Evolutionary conservation across 2,888 invertebrate genomes (phyloP).

Genomic region (Cyaniris semiargus): DNA sequence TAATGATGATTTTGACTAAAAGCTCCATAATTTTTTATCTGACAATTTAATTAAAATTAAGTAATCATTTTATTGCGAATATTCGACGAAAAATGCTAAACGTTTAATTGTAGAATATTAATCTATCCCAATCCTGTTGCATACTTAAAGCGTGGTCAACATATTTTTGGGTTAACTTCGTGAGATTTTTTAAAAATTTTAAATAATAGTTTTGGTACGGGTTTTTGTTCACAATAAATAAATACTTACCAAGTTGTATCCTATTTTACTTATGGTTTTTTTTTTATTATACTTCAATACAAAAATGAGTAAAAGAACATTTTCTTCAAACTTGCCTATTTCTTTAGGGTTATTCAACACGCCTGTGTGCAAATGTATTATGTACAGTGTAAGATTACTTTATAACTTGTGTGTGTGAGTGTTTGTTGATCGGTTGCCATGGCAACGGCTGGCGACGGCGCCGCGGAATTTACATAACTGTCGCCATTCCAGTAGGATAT

Average conservation of each 20-base stretch:
- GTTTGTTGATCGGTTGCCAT: slow-evolving; percentile 22
- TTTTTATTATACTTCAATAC: too few relatives aligned
- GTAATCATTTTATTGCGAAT: too few relatives aligned
- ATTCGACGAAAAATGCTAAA: too few relatives aligned
- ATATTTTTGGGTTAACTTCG: not conserved
- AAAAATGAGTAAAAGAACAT: too few relatives aligned
- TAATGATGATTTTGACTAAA: too few relatives aligned
- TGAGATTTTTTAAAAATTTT: not conserved
- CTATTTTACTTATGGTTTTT: too few relatives aligned
- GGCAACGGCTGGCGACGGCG: slow-evolving; percentile 7
- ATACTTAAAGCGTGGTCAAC: not conserved
- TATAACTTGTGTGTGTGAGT: not conserved
- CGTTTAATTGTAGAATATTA: not conserved
- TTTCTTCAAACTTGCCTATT: not conserved
- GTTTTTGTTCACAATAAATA: too few relatives aligned
- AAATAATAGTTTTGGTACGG: too few relatives aligned
- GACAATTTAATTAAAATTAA: too few relatives aligned
- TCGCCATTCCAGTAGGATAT: not conserved
- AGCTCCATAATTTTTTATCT: too few relatives aligned
- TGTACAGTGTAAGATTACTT: not conserved
- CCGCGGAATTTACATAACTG: slow-evolving; percentile 20
- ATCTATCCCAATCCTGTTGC: not conserved
- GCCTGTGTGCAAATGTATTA: not conserved
- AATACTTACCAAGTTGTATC: too few relatives aligned
- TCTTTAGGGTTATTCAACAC: not conserved